Evolutionary conservation across 2,888 invertebrate genomes (phyloP).

Genomic region (Philopedon plagiatum): DNA sequence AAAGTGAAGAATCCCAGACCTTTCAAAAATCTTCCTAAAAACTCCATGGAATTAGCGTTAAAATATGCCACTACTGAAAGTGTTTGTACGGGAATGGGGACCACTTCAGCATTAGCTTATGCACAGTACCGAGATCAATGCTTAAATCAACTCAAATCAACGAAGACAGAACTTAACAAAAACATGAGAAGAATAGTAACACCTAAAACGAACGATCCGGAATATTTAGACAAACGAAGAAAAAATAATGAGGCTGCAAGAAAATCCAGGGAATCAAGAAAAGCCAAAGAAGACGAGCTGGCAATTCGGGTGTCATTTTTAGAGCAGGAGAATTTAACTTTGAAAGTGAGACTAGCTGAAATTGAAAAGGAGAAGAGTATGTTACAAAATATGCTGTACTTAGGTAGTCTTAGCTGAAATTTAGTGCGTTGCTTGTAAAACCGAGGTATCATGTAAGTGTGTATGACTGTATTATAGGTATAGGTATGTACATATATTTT

Average conservation of each 20-base stretch:
- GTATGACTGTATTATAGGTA: no score
- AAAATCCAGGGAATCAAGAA: constrained; percentile 89
- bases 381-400: constrained; percentile 6
- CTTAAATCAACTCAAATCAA: constrained; percentile 76
- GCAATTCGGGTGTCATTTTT: constrained; percentile 89
- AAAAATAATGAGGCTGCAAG: constrained; percentile 97
- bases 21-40: constrained; percentile 14
- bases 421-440: no score
- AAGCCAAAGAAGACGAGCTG: constrained; percentile 93
- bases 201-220: constrained; percentile 73
- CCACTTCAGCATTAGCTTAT: constrained; percentile 68
- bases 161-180: constrained; percentile 72
- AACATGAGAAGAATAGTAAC: constrained; percentile 75
- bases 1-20: not conserved
- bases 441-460: no score
- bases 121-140: constrained; percentile 79
- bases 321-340: constrained; percentile 88
- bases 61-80: constrained; percentile 16
- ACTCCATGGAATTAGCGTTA: not conserved
- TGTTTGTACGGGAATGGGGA: not conserved
- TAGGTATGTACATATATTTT: no score
- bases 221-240: constrained; percentile 88
- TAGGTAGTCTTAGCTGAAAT: not conserved
- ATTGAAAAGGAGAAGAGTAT: not conserved
- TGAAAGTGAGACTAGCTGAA: constrained; percentile 67